Evolutionary conservation across 1,140 invertebrate species (phyloP).

Genomic region (Hesperophylax magnus): DNA sequence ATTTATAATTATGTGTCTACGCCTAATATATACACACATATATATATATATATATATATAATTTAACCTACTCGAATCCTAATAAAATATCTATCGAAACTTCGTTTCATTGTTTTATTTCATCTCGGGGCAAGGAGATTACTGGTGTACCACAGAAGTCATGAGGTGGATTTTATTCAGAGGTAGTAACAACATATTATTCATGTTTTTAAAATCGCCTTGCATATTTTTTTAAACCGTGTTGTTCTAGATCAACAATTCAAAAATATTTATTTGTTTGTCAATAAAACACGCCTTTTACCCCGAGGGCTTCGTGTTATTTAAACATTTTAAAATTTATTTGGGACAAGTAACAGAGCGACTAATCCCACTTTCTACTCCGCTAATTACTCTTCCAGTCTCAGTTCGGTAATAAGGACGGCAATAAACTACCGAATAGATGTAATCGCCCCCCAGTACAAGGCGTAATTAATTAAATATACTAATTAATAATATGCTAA

Average conservation of each 20-base stretch:
- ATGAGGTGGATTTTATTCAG: too few species aligned
- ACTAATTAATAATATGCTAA: conserved; percentile 57
- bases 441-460: conserved; percentile 44
- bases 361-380: conserved; percentile 20
- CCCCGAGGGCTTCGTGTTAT: background rate
- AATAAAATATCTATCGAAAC: too few species aligned
- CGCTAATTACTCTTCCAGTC: conserved; percentile 47
- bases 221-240: background rate
- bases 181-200: too few species aligned
- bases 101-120: too few species aligned
- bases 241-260: background rate
- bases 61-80: too few species aligned
- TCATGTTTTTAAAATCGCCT: too few species aligned
- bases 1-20: too few species aligned
- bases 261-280: background rate
- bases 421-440: conserved; percentile 50
- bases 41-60: too few species aligned
- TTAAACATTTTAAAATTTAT: conserved; percentile 27
- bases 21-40: too few species aligned
- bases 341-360: background rate
- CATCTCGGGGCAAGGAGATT: too few species aligned
- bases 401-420: conserved; percentile 50
- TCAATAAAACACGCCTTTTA: conserved; percentile 14
- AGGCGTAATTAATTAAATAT: conserved; percentile 57
- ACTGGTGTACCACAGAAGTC: too few species aligned